Conservation (phyloP, 35 echinoderm and acorn worm genomes). For the Amphiura filiformis region DNA sequence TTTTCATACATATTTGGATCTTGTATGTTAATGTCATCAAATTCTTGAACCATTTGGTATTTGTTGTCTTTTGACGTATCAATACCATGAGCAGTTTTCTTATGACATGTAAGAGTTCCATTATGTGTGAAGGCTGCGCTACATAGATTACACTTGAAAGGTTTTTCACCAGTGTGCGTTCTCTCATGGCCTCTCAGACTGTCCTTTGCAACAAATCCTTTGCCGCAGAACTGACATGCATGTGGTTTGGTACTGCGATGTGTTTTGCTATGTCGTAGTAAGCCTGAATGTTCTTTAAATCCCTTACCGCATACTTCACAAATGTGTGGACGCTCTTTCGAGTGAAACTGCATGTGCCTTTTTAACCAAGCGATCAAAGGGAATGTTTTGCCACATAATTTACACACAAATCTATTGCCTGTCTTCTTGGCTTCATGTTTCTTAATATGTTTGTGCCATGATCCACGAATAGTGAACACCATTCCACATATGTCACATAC, state of each 20-base stretch:
- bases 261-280: background rate
- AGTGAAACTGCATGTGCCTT: no score
- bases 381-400: no score
- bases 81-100: background rate
- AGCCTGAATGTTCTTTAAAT: background rate
- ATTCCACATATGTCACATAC: background rate
- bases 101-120: background rate
- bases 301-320: no score
- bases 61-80: background rate
- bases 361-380: no score
- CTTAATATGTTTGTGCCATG: background rate
- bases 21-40: no score
- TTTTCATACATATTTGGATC: no score
- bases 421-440: background rate
- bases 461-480: background rate
- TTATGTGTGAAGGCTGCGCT: conserved; percentile 9
- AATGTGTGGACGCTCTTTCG: no score
- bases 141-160: no score
- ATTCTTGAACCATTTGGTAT: no score
- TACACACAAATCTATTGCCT: background rate
- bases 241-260: background rate
- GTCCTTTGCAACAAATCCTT: background rate
- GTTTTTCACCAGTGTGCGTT: no score
- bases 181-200: background rate
- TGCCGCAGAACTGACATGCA: background rate